Conservation (phyloP, 2,113 vertebrate genomes). For the Eretmochelys imbricata region DNA sequence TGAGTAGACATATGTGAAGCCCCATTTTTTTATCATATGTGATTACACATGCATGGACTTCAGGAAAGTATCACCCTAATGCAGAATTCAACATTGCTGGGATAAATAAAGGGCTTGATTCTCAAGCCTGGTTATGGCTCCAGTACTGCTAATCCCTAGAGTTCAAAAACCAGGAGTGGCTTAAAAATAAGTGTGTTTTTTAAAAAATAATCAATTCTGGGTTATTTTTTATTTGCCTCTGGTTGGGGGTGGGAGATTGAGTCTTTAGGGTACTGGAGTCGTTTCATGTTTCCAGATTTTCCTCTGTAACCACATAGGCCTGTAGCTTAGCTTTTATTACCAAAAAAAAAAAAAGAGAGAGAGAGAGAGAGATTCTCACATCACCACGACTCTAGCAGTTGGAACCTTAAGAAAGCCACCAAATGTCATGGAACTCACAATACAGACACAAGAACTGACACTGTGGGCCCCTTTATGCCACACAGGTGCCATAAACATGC, state of each 20-base stretch:
- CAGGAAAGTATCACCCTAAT: accelerated
- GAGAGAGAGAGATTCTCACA: no score
- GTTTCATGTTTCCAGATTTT: not conserved
- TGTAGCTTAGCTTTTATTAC: not conserved
- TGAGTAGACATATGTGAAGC: not conserved
- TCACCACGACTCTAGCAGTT: not conserved
- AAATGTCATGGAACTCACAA: not conserved
- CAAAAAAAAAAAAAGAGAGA: no score
- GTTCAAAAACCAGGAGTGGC: no score
- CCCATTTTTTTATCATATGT: not conserved
- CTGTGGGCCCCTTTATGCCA: not conserved
- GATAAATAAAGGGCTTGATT: not conserved
- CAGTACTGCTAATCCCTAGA: not conserved
- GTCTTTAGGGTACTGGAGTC: not conserved
- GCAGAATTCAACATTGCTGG: not conserved
- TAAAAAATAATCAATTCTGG: not conserved
- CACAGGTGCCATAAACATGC: not conserved
- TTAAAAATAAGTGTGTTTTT: not conserved
- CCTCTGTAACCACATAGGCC: not conserved
- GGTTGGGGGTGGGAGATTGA: no score
- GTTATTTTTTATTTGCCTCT: not conserved
- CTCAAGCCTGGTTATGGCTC: not conserved
- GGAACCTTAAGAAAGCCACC: not conserved
- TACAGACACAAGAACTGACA: not conserved
- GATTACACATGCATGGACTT: not conserved